These are phyloP conservation scores for Nettapus auritus DNA, from an alignment of 2,113 vertebrate genomes.

Conservation along the genomic window DNA sequence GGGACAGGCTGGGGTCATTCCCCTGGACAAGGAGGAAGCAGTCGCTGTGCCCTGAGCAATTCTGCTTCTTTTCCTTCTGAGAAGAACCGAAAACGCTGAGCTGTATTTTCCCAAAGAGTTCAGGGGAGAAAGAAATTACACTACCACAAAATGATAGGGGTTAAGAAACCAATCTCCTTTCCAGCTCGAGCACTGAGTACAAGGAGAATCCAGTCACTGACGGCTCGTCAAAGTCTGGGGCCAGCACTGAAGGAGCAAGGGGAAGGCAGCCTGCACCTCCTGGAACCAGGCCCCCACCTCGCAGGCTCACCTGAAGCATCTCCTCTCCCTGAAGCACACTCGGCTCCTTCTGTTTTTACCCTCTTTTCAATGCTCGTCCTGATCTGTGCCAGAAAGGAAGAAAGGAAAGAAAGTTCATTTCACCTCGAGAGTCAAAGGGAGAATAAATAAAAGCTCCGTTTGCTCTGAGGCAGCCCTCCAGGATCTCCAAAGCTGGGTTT, in stretches of 20 bases:
- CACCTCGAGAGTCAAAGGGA: not conserved
- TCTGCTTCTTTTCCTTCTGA: not conserved
- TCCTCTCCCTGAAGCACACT: not conserved
- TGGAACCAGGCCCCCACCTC: not conserved
- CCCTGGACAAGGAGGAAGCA: not conserved
- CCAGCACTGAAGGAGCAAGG: not conserved
- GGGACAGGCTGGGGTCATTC: rapidly evolving
- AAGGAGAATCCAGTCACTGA: not conserved
- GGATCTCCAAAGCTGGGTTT: not conserved
- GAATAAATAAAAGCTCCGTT: not conserved
- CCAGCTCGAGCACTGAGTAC: not conserved
- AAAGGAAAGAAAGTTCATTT: not conserved
- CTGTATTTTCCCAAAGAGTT: not conserved
- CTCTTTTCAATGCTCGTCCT: not conserved
- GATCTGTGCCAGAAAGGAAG: not conserved
- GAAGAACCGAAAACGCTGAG: not conserved
- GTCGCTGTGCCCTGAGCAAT: not conserved
- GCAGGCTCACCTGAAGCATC: not conserved
- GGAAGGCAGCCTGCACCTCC: not conserved
- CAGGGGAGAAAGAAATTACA: not conserved
- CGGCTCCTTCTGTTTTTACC: not conserved
- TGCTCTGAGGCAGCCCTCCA: not conserved
- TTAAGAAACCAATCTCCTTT: not conserved
- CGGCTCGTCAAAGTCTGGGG: not conserved
- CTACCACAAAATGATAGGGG: not conserved